Evolutionary conservation across 2,113 vertebrate genomes (phyloP).

Genomic region (Mohoua ochrocephala): DNA sequence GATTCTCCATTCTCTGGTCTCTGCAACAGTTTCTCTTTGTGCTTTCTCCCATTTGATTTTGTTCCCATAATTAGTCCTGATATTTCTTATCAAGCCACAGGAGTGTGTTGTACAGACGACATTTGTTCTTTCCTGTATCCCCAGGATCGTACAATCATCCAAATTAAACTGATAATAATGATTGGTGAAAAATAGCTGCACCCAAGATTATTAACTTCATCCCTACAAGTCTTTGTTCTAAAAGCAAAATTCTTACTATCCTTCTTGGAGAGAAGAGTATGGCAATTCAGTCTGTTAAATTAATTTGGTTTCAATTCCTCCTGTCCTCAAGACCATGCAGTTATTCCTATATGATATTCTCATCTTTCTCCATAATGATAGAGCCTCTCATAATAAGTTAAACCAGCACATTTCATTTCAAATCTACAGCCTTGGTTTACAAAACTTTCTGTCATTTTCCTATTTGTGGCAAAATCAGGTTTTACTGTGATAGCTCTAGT

Average conservation of each 20-base stretch:
- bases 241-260: neutral
- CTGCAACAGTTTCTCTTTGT: neutral
- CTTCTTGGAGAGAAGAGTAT: neutral
- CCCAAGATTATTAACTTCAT: neutral
- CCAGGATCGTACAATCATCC: neutral
- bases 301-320: neutral
- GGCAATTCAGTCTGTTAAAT: neutral
- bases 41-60: neutral
- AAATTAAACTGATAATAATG: neutral
- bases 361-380: neutral
- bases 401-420: neutral
- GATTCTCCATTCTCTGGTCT: neutral
- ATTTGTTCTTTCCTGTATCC: neutral
- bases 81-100: neutral
- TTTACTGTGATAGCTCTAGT: neutral
- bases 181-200: neutral
- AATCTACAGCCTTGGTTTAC: neutral
- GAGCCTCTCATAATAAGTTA: neutral
- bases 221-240: neutral
- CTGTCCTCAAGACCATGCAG: neutral
- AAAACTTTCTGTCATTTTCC: constrained; percentile 32
- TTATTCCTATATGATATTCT: neutral
- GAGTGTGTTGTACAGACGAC: neutral
- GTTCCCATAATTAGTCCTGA: neutral
- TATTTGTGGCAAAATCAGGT: constrained; percentile 22